A percentile compares a stretch with the other conserved stretches of the same genome.
phyloP scores from a whole-genome alignment of 2,888 invertebrate genomes.

The Sminthurinus aureus region DNA sequence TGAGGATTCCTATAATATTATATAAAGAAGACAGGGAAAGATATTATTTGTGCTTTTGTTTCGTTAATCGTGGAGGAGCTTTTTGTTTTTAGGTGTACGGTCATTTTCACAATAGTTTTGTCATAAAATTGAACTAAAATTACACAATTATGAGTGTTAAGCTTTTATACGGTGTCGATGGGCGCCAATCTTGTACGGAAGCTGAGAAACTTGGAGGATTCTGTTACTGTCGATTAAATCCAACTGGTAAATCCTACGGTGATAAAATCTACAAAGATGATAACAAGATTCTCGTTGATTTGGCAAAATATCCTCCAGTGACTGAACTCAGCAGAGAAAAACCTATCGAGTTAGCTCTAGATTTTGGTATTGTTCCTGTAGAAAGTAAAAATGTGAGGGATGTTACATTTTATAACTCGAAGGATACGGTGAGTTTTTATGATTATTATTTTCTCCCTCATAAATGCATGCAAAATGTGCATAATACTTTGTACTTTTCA shows the following conservation, averaged over 20 bases:
- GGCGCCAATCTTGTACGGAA: background rate
- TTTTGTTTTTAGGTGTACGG: no score
- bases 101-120: no score
- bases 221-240: slow-evolving; percentile 32
- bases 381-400: slow-evolving; percentile 44
- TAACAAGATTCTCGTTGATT: slow-evolving; percentile 13
- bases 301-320: slow-evolving; percentile 8
- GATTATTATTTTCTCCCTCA: no score
- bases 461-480: no score
- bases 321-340: slow-evolving; percentile 22
- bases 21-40: no score
- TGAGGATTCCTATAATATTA: no score
- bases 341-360: slow-evolving; percentile 41
- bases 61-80: no score
- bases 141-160: slow-evolving; percentile 36
- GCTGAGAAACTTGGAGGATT: slow-evolving; percentile 28
- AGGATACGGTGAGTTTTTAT: slow-evolving; percentile 16
- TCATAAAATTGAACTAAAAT: no score
- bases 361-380: slow-evolving; percentile 51
- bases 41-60: no score
- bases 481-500: no score
- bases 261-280: slow-evolving; percentile 28
- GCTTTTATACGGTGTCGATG: slow-evolving; percentile 6
- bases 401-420: slow-evolving; percentile 42
- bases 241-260: slow-evolving; percentile 14